phyloP scores from a whole-genome alignment of 2,797 vertebrate genomes.

The Emys orbicularis region DNA sequence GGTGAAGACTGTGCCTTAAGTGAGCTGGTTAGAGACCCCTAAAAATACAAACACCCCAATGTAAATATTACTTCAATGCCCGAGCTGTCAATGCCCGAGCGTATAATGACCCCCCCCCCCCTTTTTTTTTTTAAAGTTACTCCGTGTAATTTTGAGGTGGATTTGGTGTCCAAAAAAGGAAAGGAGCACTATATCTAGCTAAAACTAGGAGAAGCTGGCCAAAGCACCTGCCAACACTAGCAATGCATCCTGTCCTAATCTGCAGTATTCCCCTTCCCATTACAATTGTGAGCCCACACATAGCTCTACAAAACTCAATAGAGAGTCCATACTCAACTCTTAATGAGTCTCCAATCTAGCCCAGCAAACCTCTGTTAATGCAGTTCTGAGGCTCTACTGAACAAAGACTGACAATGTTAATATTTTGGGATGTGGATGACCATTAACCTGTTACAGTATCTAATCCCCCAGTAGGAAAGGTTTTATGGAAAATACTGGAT shows the following conservation, averaged over 20 bases:
- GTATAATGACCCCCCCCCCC: not conserved
- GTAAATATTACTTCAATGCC: not conserved
- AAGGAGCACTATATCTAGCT: not conserved
- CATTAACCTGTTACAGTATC: not conserved
- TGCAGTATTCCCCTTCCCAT: not conserved
- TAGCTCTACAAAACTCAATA: not conserved
- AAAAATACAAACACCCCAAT: conserved; percentile 27
- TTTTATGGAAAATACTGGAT: not conserved
- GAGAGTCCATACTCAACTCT: not conserved
- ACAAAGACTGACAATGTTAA: not conserved
- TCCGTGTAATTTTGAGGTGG: not conserved
- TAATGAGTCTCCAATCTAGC: not conserved
- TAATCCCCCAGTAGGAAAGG: not conserved
- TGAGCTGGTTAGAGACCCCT: conserved; percentile 68
- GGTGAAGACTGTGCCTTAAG: conserved; percentile 64
- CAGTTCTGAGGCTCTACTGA: not conserved
- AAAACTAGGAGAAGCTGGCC: not conserved
- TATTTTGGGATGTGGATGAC: not conserved
- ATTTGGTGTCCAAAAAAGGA: not conserved
- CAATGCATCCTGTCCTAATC: not conserved
- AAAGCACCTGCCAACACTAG: not conserved
- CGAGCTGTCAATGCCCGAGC: not conserved
- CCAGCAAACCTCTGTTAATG: not conserved
- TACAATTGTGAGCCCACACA: not conserved
- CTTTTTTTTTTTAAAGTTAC: not conserved